phyloP scores from a whole-genome alignment of 2,113 vertebrate species.

The Percopsis transmontana region DNA sequence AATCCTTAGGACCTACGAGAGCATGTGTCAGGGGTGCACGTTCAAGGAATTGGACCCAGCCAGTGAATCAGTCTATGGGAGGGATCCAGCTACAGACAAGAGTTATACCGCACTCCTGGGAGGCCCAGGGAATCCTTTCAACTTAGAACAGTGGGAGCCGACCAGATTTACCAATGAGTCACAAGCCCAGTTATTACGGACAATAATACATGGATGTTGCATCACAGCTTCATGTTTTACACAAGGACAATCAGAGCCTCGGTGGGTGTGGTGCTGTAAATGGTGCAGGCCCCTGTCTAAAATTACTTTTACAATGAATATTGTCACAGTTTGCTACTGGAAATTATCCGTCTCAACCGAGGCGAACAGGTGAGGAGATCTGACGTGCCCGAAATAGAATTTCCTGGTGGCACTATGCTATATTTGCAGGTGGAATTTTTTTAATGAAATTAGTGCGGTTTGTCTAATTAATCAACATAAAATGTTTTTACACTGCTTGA shows the following conservation, averaged over 20 bases:
- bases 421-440: too few relatives aligned
- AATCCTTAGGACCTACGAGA: too few relatives aligned
- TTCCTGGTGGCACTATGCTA: too few relatives aligned
- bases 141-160: background rate
- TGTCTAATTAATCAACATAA: too few relatives aligned
- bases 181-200: conserved; percentile 29
- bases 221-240: conserved; percentile 43
- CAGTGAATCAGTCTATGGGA: conserved; percentile 22
- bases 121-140: conserved; percentile 1
- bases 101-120: background rate
- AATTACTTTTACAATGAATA: conserved; percentile 34
- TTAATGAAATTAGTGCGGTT: too few relatives aligned
- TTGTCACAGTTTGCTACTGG: conserved; percentile 52
- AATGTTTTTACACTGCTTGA: too few relatives aligned
- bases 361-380: background rate
- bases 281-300: background rate
- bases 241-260: conserved; percentile 53
- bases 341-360: conserved; percentile 38
- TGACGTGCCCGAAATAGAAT: background rate
- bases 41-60: background rate
- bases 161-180: conserved; percentile 45
- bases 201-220: conserved; percentile 70
- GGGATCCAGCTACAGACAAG: background rate
- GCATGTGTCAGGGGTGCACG: background rate
- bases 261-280: conserved; percentile 35